Conservation (phyloP, 2,113 vertebrate genomes). For the Diadophis punctatus region DNA sequence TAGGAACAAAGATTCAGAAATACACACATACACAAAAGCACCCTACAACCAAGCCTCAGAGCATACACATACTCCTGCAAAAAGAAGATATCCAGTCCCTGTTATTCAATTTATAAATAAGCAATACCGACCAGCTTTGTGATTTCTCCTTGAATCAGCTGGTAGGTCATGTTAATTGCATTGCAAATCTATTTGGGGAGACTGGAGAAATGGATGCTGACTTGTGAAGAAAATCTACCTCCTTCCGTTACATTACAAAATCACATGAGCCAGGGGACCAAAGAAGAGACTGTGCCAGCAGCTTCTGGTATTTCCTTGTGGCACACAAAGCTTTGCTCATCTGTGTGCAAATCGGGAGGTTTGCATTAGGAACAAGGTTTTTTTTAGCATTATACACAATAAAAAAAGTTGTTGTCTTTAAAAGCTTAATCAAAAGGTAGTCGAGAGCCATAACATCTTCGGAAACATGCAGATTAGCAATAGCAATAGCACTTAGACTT, state of each 20-base stretch:
- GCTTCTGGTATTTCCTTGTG: background rate
- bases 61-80: background rate
- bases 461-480: background rate
- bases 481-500: too few species aligned
- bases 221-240: background rate
- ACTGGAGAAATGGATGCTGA: background rate
- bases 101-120: background rate
- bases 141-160: background rate
- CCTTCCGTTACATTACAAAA: background rate
- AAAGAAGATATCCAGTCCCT: background rate
- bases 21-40: background rate
- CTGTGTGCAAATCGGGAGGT: background rate
- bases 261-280: background rate
- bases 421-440: background rate
- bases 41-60: background rate
- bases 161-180: background rate
- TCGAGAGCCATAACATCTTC: background rate
- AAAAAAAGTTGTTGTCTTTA: background rate
- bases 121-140: background rate
- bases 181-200: background rate
- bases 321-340: background rate
- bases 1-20: too few species aligned
- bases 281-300: background rate
- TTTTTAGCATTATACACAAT: background rate
- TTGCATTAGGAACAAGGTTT: background rate